Conservation (phyloP, 2,797 vertebrate species). For the Gallinago stenura region DNA sequence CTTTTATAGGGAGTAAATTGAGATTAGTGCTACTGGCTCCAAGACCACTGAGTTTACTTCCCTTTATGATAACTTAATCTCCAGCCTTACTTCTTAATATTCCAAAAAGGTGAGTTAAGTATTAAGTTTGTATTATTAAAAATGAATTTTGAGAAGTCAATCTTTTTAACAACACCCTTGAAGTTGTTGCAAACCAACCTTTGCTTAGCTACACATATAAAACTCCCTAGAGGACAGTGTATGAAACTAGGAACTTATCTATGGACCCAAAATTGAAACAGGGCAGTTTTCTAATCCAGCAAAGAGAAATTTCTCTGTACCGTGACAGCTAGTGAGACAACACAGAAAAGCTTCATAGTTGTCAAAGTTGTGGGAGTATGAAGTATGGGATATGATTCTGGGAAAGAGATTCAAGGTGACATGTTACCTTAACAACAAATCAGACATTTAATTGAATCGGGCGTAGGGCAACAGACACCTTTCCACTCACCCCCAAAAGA, state of each 20-base stretch:
- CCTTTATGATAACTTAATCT: neutral
- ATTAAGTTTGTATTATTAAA: neutral
- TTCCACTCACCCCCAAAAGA: neutral
- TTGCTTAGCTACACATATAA: neutral
- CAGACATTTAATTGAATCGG: neutral
- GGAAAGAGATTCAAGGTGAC: neutral
- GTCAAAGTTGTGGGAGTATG: neutral
- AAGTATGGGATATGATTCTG: neutral
- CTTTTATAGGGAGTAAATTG: neutral
- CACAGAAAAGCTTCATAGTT: neutral
- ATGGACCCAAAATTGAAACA: neutral
- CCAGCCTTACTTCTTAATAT: neutral
- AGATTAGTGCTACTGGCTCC: neutral
- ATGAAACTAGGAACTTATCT: neutral
- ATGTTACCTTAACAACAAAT: neutral
- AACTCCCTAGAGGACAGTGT: neutral
- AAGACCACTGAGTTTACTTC: neutral
- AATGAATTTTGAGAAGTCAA: neutral
- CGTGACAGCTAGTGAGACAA: neutral
- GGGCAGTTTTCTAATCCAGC: neutral
- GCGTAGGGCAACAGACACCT: neutral
- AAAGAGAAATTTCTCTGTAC: neutral
- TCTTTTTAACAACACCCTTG: neutral
- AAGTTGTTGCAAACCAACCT: neutral
- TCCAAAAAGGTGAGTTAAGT: neutral